These are phyloP conservation scores for Genyomyrus donnyi DNA, from an alignment of 2,113 vertebrate species.

Conservation along the genomic window DNA sequence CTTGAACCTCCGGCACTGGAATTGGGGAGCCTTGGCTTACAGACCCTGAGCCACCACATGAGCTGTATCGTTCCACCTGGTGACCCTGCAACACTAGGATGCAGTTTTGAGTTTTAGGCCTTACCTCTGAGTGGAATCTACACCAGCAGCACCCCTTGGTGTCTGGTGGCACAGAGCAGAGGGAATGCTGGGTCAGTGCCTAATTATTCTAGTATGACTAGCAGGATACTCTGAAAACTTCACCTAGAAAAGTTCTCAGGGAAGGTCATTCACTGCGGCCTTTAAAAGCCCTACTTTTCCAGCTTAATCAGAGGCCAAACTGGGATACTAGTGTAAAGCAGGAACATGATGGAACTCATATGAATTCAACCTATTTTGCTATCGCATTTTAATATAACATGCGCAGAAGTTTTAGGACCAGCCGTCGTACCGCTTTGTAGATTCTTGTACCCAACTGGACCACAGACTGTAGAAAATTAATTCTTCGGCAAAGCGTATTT, in stretches of 20 bases:
- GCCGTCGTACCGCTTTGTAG: not conserved
- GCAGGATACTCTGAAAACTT: not conserved
- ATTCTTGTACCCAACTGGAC: not conserved
- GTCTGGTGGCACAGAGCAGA: slow-evolving; percentile 34
- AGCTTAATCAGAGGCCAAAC: slow-evolving; percentile 10
- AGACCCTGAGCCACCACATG: slow-evolving; percentile 11
- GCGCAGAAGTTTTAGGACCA: not conserved
- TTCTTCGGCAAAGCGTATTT: not conserved
- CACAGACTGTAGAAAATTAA: not conserved
- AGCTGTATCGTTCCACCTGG: slow-evolving; percentile 11
- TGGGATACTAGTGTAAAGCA: not conserved
- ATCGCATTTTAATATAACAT: not conserved
- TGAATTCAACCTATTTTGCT: not conserved
- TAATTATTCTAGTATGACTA: slow-evolving; percentile 17
- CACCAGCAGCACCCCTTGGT: slow-evolving; percentile 23
- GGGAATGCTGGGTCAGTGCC: slow-evolving; percentile 21
- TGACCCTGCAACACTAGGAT: slow-evolving; percentile 20
- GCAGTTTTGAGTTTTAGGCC: slow-evolving; percentile 27
- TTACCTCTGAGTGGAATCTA: slow-evolving; percentile 26
- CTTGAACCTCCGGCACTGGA: not conserved
- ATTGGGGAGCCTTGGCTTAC: not conserved
- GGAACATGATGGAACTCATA: not conserved
- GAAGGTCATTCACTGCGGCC: not conserved
- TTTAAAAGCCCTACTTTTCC: not conserved
- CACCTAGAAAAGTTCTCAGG: slow-evolving; percentile 6